Conservation (phyloP, 2,888 invertebrate species). For the Mesorhabditis spiculigera region DNA sequence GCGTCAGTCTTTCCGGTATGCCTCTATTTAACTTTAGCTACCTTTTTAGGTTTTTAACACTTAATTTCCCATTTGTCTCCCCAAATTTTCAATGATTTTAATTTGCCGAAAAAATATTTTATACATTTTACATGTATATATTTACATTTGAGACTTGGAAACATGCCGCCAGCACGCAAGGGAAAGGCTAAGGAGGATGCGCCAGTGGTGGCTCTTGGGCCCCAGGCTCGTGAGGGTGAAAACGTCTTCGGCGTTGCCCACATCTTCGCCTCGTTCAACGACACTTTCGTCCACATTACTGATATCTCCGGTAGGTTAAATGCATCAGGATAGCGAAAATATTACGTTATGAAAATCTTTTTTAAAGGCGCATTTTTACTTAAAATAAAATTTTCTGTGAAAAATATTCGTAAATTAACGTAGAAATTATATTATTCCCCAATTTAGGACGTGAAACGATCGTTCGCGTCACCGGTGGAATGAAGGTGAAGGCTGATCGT, state of each 20-base stretch:
- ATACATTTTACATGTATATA: no score
- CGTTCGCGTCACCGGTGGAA: constrained; percentile 77
- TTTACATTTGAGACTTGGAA: constrained; percentile 35
- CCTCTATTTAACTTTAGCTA: no score
- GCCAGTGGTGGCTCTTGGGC: constrained; percentile 76
- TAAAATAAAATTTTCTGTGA: no score
- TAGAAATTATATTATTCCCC: neutral
- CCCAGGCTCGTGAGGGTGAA: constrained; percentile 75
- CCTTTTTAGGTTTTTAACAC: no score
- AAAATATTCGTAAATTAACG: no score
- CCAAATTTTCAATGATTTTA: no score
- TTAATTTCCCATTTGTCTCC: no score
- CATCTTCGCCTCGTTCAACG: constrained; percentile 99
- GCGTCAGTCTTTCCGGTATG: no score
- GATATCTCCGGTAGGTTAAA: constrained; percentile 83
- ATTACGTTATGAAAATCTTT: neutral
- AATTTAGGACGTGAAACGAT: constrained; percentile 64
- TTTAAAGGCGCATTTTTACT: neutral
- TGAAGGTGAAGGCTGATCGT: constrained; percentile 99
- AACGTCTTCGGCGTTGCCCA: constrained; percentile 98
- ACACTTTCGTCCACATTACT: constrained; percentile 99
- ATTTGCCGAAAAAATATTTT: no score
- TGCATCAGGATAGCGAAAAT: neutral
- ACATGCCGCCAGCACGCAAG: constrained; percentile 84
- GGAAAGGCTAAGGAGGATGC: constrained; percentile 95